A percentile compares a stretch with the other conserved stretches of the same genome.
These are phyloP conservation scores for Phataginus tetradactyla DNA, from an alignment of 2,797 vertebrate genomes.

Conservation along the genomic window DNA sequence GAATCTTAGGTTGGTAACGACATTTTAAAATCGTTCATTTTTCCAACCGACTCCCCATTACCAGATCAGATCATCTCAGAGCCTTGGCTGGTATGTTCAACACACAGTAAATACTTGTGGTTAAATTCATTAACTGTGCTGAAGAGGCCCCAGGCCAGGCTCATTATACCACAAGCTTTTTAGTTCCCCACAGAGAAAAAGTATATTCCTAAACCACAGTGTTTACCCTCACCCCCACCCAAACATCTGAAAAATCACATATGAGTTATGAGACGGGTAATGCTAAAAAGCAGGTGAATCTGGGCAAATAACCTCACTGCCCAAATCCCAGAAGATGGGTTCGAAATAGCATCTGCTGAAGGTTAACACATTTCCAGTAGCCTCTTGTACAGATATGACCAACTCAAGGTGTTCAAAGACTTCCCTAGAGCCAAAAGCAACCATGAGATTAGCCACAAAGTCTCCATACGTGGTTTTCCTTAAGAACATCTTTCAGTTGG, in stretches of 20 bases:
- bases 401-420: background rate
- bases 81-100: background rate
- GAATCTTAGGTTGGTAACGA: background rate
- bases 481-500: background rate
- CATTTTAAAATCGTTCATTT: constrained; percentile 36
- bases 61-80: background rate
- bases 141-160: background rate
- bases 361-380: background rate
- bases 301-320: background rate
- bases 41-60: background rate
- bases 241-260: background rate
- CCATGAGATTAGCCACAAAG: background rate
- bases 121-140: constrained; percentile 57
- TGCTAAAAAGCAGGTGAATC: background rate
- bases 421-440: background rate
- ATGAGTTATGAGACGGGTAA: background rate
- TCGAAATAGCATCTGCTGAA: background rate
- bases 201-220: background rate
- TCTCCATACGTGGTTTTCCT: background rate
- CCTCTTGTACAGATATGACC: background rate
- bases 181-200: constrained; percentile 29
- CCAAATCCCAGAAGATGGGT: background rate
- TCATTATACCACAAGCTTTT: background rate
- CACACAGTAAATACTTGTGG: constrained; percentile 48
- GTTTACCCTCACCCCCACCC: background rate